These are phyloP conservation scores for Nannospalax galili DNA, from an alignment of 2,113 vertebrate species.

Conservation along the genomic window DNA sequence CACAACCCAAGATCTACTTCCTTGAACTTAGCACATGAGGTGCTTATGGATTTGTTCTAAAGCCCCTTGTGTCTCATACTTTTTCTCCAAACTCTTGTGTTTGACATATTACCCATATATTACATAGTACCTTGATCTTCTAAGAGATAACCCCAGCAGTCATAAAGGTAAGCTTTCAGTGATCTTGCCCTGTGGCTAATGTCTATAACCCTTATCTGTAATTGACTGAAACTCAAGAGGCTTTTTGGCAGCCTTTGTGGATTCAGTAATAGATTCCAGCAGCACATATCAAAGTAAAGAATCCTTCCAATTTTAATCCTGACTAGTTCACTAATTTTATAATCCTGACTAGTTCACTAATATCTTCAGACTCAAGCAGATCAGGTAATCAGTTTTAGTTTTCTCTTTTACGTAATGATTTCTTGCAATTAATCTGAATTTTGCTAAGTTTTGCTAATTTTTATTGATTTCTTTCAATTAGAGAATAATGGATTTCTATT, in stretches of 20 bases:
- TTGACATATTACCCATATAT: neutral
- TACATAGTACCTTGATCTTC: neutral
- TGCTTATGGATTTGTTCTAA: neutral
- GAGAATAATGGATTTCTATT: neutral
- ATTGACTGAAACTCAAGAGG: neutral
- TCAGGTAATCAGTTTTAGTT: neutral
- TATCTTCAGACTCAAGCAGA: neutral
- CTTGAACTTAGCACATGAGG: neutral
- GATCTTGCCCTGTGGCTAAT: neutral
- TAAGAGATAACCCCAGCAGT: neutral
- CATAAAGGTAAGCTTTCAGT: neutral
- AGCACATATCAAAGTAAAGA: neutral
- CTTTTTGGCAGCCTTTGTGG: neutral
- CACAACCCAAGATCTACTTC: neutral
- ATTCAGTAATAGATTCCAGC: neutral
- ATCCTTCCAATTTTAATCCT: neutral
- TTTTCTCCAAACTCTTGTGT: neutral
- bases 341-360: neutral
- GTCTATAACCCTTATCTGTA: neutral
- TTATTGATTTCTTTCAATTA: neutral
- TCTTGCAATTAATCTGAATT: neutral
- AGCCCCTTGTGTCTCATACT: fast-evolving
- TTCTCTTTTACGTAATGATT: neutral
- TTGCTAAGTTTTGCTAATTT: too few species aligned
- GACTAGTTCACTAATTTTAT: neutral